Evolutionary conservation across 1,140 invertebrate genomes (phyloP), one percentile per base, ranked within the genome.

Genomic region (Hermetia illucens): DNA sequence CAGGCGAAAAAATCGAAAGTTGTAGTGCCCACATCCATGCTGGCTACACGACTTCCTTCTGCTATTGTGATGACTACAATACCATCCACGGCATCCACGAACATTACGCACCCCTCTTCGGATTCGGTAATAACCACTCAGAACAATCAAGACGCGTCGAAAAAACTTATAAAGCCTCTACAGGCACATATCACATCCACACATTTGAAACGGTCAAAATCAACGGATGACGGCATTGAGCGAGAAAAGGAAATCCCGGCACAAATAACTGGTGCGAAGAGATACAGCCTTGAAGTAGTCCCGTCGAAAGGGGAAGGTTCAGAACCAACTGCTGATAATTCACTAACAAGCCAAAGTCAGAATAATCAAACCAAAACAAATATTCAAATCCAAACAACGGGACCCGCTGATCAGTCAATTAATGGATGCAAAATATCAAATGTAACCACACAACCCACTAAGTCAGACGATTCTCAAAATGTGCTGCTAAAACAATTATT

Each of bases 401-500:
- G 12, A 16, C 12, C 25, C 31, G 35, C 13, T 25, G 24, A 34
- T 20, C 31, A 12, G 10, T 19, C 19, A 27, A n/a, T 16, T 15
- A 40, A 37, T 21, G 53, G 51, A n/a, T 56, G 52, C 42, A 58
- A 59, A 39, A 53, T 48, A 41, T 54, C 55, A 4, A 39, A 36
- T 16, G 34, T 58, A 18, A 34, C 38, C 29, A 43, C 41, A 19
- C 41, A 50, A n/a, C 34, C 44, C 57, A 36, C 41, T 51, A 75
- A 68, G 48, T 66, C 71, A 32, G 80, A 84, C 47, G 82, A 88
- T 44, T 82, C 82, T 2, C 84, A 90, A 54, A 91, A 93, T 64
- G 87, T 89, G 8, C 58, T 94, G 13, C 57, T 94, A 15, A 93
- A 93, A 52, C 84, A 93, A 56, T 63, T 94, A 18, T 56, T 94